Evolutionary conservation across 2,888 invertebrate genomes (phyloP).

Genomic region (Nephrotoma appendiculata): DNA sequence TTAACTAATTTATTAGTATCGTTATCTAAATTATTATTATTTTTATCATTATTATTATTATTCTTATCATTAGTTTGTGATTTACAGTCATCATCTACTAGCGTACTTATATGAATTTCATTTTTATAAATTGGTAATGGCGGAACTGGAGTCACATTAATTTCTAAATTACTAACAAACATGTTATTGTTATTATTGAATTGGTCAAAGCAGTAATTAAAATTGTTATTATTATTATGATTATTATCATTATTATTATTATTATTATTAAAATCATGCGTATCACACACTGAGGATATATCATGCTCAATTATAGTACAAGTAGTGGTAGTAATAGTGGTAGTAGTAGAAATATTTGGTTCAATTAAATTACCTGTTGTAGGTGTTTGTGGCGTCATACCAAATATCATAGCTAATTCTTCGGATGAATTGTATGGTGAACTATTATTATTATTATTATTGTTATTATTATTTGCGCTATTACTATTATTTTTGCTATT

Average conservation of each 20-base stretch:
- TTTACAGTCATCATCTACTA: background rate
- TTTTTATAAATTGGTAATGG: background rate
- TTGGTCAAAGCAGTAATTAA: background rate
- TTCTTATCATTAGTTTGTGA: background rate
- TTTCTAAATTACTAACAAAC: constrained; percentile 10
- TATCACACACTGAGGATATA: background rate
- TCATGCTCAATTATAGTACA: background rate
- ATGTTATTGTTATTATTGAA: constrained; percentile 2
- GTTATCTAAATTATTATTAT: background rate
- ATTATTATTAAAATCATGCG: constrained; percentile 9
- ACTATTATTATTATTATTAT: constrained; percentile 17
- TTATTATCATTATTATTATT: constrained; percentile 9
- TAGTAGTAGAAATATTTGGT: constrained; percentile 6
- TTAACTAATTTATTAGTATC: background rate
- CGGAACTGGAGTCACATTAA: background rate
- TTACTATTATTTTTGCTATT: background rate
- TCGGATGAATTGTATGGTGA: constrained; percentile 51
- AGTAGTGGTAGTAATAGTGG: constrained; percentile 14
- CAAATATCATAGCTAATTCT: constrained; percentile 48
- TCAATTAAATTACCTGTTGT: constrained; percentile 16
- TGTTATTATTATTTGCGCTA: constrained; percentile 18
- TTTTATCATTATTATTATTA: background rate
- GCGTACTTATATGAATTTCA: background rate
- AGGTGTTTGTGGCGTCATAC: constrained; percentile 23
- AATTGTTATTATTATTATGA: constrained; percentile 7